Base-by-base conservation (phyloP, 2,797 vertebrate genomes). In the Apogon talboti region DNA sequence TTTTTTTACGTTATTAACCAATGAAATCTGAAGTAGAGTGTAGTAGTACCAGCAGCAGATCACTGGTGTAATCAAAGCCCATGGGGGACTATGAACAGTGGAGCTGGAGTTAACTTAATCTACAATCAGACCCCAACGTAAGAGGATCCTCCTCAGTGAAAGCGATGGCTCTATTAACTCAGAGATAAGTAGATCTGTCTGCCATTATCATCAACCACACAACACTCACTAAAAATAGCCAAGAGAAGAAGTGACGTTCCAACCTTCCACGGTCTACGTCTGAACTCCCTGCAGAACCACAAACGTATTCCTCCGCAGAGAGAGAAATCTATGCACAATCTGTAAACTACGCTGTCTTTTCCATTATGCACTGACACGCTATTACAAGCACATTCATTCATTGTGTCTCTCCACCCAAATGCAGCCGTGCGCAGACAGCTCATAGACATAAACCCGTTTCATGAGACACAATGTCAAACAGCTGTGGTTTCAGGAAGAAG, bases 341-440 rank as follows among this genome's bases (percentile, higher is more conserved):
- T 87, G 87, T 81, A 72, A 71, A 83, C 77, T 82, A 85, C 82
- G 86, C 86, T 74, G 84, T 82, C 55, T 76, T 90, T 88, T 88
- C 78, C 88, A 87, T 87, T 85, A 79, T 69, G 75, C 42, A 41
- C 54, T 21, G 79, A 82, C 74, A 56, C 51, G 81, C 77, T 51
- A 74, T 87, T 86, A 85, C 82, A 82, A 85, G 78, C 87, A 60
- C 81, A 71, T 79, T 81, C 74, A 82, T 80, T 86, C 87, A 87
- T 69, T 83, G 82, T 82, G 77, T 88, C 85, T 81, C 79, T 86
- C 85, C 85, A 85, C 79, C 79, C 83, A 71, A 66, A 87, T 2
- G 82, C 83, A 79, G 82, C 83, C 79, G 80, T 63, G 80, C 81
- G 66, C 74, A 82, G 73, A 68, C 76, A 47, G 65, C 76, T 71